phyloP scores from a whole-genome alignment of 2,113 vertebrate genomes.

The Cygnus atratus region DNA sequence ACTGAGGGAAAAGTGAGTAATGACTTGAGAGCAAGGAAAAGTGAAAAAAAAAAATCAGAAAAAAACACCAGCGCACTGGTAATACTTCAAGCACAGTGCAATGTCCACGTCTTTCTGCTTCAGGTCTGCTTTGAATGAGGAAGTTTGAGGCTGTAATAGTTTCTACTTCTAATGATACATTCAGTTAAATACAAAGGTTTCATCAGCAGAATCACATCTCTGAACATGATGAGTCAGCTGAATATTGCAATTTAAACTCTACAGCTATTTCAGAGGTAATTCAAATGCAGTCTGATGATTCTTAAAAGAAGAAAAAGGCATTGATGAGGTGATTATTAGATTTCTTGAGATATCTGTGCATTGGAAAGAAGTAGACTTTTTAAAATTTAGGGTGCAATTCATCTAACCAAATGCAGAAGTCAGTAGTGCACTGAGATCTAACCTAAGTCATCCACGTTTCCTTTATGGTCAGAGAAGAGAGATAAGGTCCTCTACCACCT shows the following conservation, averaged over 20 bases:
- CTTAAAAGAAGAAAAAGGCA: conserved; percentile 39
- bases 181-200: conserved; percentile 63
- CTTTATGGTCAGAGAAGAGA: neutral
- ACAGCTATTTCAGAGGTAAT: conserved; percentile 32
- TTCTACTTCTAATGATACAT: conserved; percentile 48
- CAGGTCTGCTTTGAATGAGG: neutral
- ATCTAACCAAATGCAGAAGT: neutral
- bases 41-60: neutral
- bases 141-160: neutral
- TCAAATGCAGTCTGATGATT: conserved; percentile 14
- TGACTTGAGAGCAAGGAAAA: neutral
- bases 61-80: neutral
- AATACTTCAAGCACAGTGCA: neutral
- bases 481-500: neutral
- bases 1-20: neutral
- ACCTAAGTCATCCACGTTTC: neutral
- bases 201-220: conserved; percentile 45
- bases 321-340: conserved; percentile 58
- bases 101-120: neutral
- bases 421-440: neutral
- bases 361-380: neutral
- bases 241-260: conserved; percentile 38
- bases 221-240: conserved; percentile 47
- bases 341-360: conserved; percentile 2
- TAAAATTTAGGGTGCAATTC: neutral